Evolutionary conservation across 2,888 invertebrate species (phyloP).

Genomic region (Cantharis nigra): DNA sequence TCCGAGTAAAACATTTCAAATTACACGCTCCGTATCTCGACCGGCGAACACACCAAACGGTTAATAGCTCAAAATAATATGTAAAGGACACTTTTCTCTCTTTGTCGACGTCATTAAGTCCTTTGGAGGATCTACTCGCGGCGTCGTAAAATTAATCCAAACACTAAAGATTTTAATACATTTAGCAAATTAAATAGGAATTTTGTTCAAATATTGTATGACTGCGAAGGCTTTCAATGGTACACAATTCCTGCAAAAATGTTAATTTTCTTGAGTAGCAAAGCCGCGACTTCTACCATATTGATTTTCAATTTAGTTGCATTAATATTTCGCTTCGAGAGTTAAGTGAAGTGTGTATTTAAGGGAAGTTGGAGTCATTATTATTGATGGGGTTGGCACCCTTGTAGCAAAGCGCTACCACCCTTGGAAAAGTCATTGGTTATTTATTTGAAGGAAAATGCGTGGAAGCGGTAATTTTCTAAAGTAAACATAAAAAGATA

Average conservation of each 20-base stretch:
- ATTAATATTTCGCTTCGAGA: constrained; percentile 53
- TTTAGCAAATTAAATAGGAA: constrained; percentile 35
- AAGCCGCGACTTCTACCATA: constrained; percentile 38
- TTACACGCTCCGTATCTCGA: background rate
- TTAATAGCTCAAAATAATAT: constrained; percentile 23
- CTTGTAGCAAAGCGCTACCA: constrained; percentile 35
- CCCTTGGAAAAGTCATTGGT: constrained; percentile 48
- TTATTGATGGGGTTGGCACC: constrained; percentile 53
- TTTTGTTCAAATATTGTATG: constrained; percentile 35
- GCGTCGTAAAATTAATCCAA: constrained; percentile 33
- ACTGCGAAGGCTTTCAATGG: constrained; percentile 26
- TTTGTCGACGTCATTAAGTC: constrained; percentile 20
- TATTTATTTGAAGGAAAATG: constrained; percentile 41
- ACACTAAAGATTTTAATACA: constrained; percentile 36
- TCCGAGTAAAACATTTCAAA: background rate
- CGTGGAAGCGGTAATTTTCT: constrained; percentile 30
- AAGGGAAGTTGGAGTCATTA: constrained; percentile 52
- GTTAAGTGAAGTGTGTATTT: constrained; percentile 53
- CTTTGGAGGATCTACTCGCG: constrained; percentile 14
- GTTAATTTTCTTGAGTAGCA: constrained; percentile 30
- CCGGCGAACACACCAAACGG: too few relatives aligned
- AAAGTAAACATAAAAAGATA: constrained; percentile 33
- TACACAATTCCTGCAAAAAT: constrained; percentile 33
- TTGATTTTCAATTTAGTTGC: constrained; percentile 54
- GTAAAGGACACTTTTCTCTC: constrained; percentile 17